Evolutionary conservation across 2,797 vertebrate genomes (phyloP), one percentile per base, ranked within the genome.

Genomic region (Miichthys miiuy): DNA sequence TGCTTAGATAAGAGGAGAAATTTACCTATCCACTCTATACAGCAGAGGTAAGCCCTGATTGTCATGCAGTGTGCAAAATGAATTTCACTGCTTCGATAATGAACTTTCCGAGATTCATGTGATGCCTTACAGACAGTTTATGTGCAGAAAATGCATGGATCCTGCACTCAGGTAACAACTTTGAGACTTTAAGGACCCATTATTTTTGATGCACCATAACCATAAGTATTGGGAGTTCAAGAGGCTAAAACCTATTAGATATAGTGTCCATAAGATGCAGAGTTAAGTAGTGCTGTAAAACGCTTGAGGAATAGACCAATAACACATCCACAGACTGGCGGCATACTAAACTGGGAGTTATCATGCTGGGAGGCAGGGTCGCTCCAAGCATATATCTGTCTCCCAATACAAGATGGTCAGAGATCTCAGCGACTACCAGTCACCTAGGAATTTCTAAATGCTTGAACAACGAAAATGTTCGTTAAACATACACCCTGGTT

Each of bases 51-150:
- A 55, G 42, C 51, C 54, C 64, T 62, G 69, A 34, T 73, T 68
- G 82, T 76, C 65, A 68, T 61, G 72, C 64, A 66, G 58, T 52
- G 70, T 54, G 70, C n/a, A 83, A 84, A 85, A 83, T 72, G 20
- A 64, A 80, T 81, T 88, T 77, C 27, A 5, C 38, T 44, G 51
- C 55, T 52, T 51, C 57, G 23, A 54, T 75, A 79, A 84, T 74
- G 56, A 85, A 70, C 62, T 70, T 70, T 56, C 47, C 14, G 48
- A 82, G 42, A 74, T 71, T 38, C 30, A 38, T 75, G 63, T 73
- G 56, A 86, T 69, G 44, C 64, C 20, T 75, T 23, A 51, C 63
- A 48, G 12, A 34, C 30, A 50, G 56, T 71, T 75, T 57, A 34
- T 23, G 25, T n/a, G n/a, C 2, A 10, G 44, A 63, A 50, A 76